These are phyloP conservation scores for Achlya flavicornis DNA, from an alignment of 2,888 invertebrate genomes.

Conservation along the genomic window DNA sequence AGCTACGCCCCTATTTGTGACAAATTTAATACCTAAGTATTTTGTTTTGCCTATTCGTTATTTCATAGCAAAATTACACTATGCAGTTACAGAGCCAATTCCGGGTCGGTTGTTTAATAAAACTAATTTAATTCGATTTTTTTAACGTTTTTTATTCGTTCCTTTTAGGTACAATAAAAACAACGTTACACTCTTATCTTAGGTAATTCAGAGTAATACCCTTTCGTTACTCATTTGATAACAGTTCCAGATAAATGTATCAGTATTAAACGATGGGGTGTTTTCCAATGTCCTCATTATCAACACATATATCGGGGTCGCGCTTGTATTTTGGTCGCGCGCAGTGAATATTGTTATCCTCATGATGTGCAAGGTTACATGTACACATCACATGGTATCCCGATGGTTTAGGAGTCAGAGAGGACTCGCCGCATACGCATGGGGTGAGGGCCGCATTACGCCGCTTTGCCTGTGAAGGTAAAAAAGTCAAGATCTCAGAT, in stretches of 20 bases:
- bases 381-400: constrained; percentile 18
- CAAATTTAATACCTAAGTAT: too few relatives aligned
- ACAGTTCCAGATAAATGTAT: background rate
- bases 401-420: constrained; percentile 12
- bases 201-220: background rate
- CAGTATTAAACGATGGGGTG: constrained; percentile 33
- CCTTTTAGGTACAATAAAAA: background rate
- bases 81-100: too few relatives aligned
- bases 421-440: constrained; percentile 19
- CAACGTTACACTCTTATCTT: background rate
- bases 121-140: background rate
- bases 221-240: too few relatives aligned
- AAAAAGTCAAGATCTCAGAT: background rate
- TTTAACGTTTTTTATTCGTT: constrained; percentile 9
- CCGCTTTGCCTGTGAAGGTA: constrained; percentile 28
- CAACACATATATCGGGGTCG: constrained; percentile 59
- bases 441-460: constrained; percentile 10
- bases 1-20: too few relatives aligned
- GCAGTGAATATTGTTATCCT: constrained; percentile 10
- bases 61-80: too few relatives aligned
- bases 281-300: constrained; percentile 48
- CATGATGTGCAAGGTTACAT: constrained; percentile 1
- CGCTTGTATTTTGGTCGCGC: constrained; percentile 54
- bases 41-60: too few relatives aligned
- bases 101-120: background rate